Conservation (phyloP, 2,888 invertebrate species). For the Chirona hameri region DNA sequence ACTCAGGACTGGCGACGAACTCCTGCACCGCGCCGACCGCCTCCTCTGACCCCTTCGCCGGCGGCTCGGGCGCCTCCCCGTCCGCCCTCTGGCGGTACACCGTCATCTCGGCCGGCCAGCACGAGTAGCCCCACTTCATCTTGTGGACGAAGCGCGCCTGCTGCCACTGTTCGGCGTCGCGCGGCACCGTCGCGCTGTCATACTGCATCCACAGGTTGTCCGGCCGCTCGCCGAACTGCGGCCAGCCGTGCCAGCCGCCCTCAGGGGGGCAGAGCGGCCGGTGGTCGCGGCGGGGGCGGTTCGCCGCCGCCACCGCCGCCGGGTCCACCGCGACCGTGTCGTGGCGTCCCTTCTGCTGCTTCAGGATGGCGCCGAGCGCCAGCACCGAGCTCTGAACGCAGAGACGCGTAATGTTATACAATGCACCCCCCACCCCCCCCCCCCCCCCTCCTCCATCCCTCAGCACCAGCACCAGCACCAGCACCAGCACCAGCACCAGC, state of each 20-base stretch:
- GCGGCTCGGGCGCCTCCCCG: conserved; percentile 58
- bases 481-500: too few relatives aligned
- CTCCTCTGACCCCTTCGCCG: background rate
- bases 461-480: too few relatives aligned
- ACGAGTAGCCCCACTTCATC: conserved; percentile 56
- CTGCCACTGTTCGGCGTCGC: conserved; percentile 69
- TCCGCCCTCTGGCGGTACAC: conserved; percentile 64
- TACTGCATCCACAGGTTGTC: conserved; percentile 76
- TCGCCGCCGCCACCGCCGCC: conserved; percentile 41
- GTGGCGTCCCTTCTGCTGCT: conserved; percentile 67
- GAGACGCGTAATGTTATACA: too few relatives aligned
- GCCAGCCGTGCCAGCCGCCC: conserved; percentile 12
- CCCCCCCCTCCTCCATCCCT: too few relatives aligned
- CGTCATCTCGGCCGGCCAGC: conserved; percentile 57
- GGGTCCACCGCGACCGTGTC: conserved; percentile 60
- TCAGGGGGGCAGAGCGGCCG: background rate
- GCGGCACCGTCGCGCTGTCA: conserved; percentile 57
- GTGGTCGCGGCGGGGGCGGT: background rate
- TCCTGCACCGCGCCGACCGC: conserved; percentile 44
- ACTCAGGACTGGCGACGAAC: conserved; percentile 63
- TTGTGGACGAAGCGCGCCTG: conserved; percentile 65
- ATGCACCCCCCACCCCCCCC: too few relatives aligned
- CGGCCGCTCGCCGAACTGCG: conserved; percentile 52
- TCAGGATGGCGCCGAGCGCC: conserved; percentile 60
- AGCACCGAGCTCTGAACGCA: conserved; percentile 38